Evolutionary conservation across 2,888 invertebrate genomes (phyloP), one percentile per base, ranked within the genome.

Genomic region (Tenodera sinensis): DNA sequence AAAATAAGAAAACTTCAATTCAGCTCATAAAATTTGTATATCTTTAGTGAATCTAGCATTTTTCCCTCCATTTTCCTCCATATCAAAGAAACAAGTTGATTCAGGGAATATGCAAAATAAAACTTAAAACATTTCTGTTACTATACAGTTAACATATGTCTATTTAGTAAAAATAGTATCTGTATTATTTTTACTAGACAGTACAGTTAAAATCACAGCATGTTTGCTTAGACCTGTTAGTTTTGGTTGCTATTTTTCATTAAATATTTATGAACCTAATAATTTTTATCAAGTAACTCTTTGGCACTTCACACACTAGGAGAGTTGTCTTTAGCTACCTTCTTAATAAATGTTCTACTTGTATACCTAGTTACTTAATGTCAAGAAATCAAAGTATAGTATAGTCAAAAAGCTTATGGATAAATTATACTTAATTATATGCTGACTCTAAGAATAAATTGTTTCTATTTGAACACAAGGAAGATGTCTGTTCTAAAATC

Each of bases 11-110:
- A 71, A 71, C 54, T 71, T 71, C 20, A 71, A 71, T 71, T 71
- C 54, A 71, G 54, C 54, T 71, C 54, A 71, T 71, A 25, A 71
- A 42, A 71, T 71, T 71, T 71, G 54, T 71, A 71, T 71, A 20
- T 71, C 54, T 71, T 71, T 71, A 71, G 54, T 85, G n/a, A 82
- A 27, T 87, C 82, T 87, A 87, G 30, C 34, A 87, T 81, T 28
- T 82, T 87, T 87, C 87, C 87, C 83, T 83, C 83, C 82, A 87
- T 42, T 87, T 30, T 82, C 81, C 34, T 87, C 82, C 87, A 83
- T 87, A 87, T 87, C 87, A 87, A 34, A 87, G 30, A 83, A 82
- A 34, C 81, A 25, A 28, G 81, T 83, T 83, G n/a, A 87, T 87
- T 87, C 87, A 87, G 87, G 87, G 87, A 87, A 30, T 82, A 34